Evolutionary conservation across 2,888 invertebrate genomes (phyloP), one percentile per base, ranked within the genome.

Genomic region (Drosophila paracracens): DNA sequence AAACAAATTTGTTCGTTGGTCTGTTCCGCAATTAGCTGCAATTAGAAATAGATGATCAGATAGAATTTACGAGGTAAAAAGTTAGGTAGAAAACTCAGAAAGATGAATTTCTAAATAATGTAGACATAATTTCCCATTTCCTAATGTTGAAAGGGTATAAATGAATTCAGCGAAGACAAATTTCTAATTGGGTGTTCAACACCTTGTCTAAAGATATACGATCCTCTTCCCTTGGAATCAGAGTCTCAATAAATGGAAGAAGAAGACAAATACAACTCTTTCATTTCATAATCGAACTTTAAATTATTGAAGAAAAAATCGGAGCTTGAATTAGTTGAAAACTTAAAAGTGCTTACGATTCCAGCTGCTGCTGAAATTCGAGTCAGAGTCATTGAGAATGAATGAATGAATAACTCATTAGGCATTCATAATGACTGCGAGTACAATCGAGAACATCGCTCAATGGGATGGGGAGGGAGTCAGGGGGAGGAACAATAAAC

Each of bases 21-120:
- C 74, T 67, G 58, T 60, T 59, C 57, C 65, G 43, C 68, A 79
- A 79, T 79, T 80, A 76, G 75, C 67, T 65, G 78, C 70, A 79
- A 78, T 75, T 75, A 62, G 62, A 62, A 40, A 36, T 57, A 50
- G 64, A 79, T 75, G 50, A 79, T 58, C 51, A 60, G 69, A 7
- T 18, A 16, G 25, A 46, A 46, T 46, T 46, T 25, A 27, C 50
- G 27, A 27, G 51, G n/a, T 13, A 10, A n/a, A 38, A 13, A 16
- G 18, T 52, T 13, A 8, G 16, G 13, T 16, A 4, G 2, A n/a
- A 18, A 54, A 18, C 18, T 54, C 25, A 52, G 46, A 48, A 18
- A 8, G 31, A 38, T 43, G 29, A 11, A 33, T 29, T 61, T 50
- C 31, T 5, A 36, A 33, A 25, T 33, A 33, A 27, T 36, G 35